Base-by-base conservation (phyloP, 2,113 vertebrate genomes). In the Cisticola juncidis region DNA sequence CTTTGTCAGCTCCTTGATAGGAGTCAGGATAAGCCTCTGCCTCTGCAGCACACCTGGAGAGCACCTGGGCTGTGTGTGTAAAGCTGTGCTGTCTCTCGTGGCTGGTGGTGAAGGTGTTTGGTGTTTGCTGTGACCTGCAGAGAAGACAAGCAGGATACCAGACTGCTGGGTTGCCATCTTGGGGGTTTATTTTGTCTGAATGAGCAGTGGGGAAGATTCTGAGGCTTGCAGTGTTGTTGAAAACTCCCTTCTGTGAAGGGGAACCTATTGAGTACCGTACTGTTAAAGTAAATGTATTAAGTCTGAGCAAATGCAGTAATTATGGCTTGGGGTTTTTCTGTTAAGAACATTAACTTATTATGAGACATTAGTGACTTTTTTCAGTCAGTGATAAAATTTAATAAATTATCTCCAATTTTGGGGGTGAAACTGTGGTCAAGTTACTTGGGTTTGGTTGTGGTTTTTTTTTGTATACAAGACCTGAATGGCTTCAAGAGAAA, bases 231-330 rank as follows among this genome's bases (percentile, higher is more conserved):
- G 88, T 96, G 95, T 95, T 86, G 87, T 84, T 94, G 88, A 94
- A 87, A 95, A 88, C 66, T 98, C 97, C 98, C 98, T 98, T 98
- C 98, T 97, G 87, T 98, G 98, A 98, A 98, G 98, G 98, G 97
- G 97, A 97, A 97, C 81, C 36, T 96, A 88, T 33, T 60, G 85
- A 96, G 94, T 94, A 95, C 93, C 81, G 3, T 98, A 97, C 96
- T 64, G 25, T 93, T 94, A 90, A 96, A 95, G 94, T 95, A 97
- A 97, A 92, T 88, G 92, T 97, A 93, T 92, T 86, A 69, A 95
- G 93, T 96, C 95, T 96, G 89, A 96, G 87, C 92, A 95, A 70
- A 60, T 81, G 94, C 97, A 96, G 96, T 92, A 97, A 95, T 91
- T 94, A 96, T 84, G 92, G 97, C 97, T 95, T 85, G 50, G 96